Base-by-base conservation (phyloP, 2,113 vertebrate species). In the Phasianus colchicus region DNA sequence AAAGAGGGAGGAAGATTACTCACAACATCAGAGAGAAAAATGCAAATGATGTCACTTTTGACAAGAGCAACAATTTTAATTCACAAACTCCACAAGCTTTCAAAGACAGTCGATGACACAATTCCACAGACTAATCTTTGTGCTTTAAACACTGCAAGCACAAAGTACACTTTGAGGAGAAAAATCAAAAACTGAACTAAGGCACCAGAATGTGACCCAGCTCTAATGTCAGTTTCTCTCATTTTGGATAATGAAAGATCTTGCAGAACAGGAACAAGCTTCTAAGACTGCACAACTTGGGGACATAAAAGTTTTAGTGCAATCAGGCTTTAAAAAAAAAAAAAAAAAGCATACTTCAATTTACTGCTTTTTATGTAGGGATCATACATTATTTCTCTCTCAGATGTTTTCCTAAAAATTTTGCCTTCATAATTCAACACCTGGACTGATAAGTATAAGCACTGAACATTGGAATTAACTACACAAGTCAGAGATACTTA, bases 401-500 rank as follows among this genome's bases (percentile, higher is more conserved):
- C 50, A 36, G 70, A 66, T 12, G 6, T 13, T 80, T 80, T 82
- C 40, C 32, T 73, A 88, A 84, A 90, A 83, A 18, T 8, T 65
- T 36, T 88, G 27, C 52, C 61, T 77, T 55, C 7, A 77, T 79
- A 77, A 92, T 90, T 91, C 92, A 84, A 50, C 42, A 86, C 74
- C 30, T 93, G 77, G 55, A 84, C 73, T 75, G 34, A 67, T 30
- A 94, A 78, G 66, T 72, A 71, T 81, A 87, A 90, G 54, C 43
- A 76, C 10, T 82, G 27, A 81, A 87, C 52, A 78, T 36, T 47
- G 29, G 48, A 89, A 88, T 80, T 69, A 86, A 71, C 90, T 78
- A 61, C 65, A 74, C 30, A 64, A 89, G 58, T 38, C 83, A 90
- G 50, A 96, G 60, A 84, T 40, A 91, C n/a, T 83, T 48, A 90